Percentiles rank a stretch among this genome's conserved stretches.
phyloP scores from a whole-genome alignment of 2,113 vertebrate species.

The Hippocampus comes region DNA sequence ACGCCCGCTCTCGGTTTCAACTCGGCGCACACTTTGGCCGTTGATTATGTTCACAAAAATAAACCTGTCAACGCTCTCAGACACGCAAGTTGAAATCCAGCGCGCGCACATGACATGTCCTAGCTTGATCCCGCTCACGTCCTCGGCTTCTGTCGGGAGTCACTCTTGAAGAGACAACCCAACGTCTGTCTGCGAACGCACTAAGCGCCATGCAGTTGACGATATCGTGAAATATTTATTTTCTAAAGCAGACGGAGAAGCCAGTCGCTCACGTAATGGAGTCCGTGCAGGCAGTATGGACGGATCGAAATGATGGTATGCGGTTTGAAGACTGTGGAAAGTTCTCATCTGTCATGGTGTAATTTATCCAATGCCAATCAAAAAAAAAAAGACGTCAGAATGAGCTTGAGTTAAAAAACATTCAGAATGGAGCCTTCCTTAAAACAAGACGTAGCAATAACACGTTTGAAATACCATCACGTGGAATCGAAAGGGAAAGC shows the following conservation, averaged over 20 bases:
- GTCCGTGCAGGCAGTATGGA: not conserved
- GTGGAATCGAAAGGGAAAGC: slow-evolving; percentile 8
- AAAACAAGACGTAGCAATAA: slow-evolving; percentile 13
- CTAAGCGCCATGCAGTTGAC: not conserved
- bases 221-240: slow-evolving; percentile 4
- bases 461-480: not conserved
- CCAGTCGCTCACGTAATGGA: not conserved
- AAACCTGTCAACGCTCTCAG: slow-evolving; percentile 10
- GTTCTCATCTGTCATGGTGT: not conserved
- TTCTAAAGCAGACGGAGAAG: not conserved
- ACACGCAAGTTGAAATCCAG: slow-evolving; percentile 1
- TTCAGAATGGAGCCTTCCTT: not conserved
- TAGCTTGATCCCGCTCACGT: slow-evolving; percentile 18
- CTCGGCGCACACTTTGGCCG: not conserved
- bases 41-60: not conserved
- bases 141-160: not conserved
- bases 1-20: slow-evolving; percentile 8
- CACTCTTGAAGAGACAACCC: not conserved
- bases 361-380: not conserved
- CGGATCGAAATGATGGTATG: not conserved
- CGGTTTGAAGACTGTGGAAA: not conserved
- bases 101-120: slow-evolving; percentile 16
- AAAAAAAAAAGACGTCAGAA: not conserved
- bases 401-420: not conserved
- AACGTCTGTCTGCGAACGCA: not conserved